Percentiles rank a stretch among this genome's conserved stretches.
These are phyloP conservation scores for Acanthis flammea DNA, from an alignment of 2,797 vertebrate species.

Conservation along the genomic window DNA sequence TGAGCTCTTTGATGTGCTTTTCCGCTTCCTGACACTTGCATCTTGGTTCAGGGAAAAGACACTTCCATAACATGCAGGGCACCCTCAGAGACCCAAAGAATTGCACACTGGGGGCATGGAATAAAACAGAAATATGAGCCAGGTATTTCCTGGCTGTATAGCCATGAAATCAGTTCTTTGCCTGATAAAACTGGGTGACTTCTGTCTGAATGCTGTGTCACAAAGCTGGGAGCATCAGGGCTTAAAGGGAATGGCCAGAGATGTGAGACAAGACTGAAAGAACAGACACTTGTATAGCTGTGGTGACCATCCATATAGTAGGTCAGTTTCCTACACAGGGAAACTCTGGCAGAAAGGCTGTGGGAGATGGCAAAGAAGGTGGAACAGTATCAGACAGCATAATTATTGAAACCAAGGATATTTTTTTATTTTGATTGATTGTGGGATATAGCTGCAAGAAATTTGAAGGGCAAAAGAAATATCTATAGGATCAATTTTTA, in stretches of 20 bases:
- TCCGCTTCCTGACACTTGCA: not conserved
- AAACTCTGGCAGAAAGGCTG: not conserved
- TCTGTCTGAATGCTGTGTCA: not conserved
- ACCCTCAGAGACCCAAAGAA: not conserved
- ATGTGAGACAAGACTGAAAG: not conserved
- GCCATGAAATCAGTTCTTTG: not conserved
- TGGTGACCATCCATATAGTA: not conserved
- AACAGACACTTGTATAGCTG: not conserved
- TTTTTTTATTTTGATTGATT: not conserved
- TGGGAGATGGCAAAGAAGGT: not conserved
- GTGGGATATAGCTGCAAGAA: not conserved
- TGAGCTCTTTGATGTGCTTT: not conserved
- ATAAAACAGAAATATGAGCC: not conserved
- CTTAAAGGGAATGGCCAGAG: not conserved
- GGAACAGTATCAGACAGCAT: not conserved
- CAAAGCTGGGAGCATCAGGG: not conserved
- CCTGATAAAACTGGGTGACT: not conserved
- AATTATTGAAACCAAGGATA: not conserved
- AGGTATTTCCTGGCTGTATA: not conserved
- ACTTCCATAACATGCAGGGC: not conserved
- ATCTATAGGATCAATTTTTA: constrained; percentile 39
- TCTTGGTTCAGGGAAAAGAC: not conserved
- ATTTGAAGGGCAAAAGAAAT: not conserved
- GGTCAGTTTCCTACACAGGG: fast-evolving
- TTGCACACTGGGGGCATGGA: not conserved